These are phyloP conservation scores for Dasyornis broadbenti DNA, from an alignment of 2,113 vertebrate genomes.

Conservation along the genomic window DNA sequence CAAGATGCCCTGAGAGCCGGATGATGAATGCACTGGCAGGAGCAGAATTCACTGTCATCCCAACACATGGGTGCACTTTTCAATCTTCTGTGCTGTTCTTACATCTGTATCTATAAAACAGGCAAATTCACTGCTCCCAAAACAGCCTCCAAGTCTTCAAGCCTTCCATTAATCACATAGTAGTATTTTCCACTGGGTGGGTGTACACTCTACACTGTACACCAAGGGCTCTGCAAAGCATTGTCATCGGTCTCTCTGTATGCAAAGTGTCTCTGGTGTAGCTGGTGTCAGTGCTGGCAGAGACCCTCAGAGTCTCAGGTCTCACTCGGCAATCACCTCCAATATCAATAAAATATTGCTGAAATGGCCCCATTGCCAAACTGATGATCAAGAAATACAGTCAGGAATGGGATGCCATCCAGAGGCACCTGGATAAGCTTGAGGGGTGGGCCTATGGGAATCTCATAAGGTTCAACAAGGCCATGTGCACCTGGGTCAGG, in stretches of 20 bases:
- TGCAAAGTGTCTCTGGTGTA: neutral
- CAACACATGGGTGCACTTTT: neutral
- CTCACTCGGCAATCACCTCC: neutral
- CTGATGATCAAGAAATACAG: neutral
- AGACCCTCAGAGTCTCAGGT: neutral
- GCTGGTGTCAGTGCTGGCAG: neutral
- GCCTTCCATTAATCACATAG: neutral
- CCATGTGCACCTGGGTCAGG: accelerated
- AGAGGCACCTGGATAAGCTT: neutral
- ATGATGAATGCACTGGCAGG: neutral
- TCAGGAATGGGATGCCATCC: neutral
- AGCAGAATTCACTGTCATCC: neutral
- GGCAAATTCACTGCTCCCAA: neutral
- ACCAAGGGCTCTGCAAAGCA: neutral
- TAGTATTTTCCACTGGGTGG: neutral
- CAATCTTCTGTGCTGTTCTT: neutral
- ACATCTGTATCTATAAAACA: neutral
- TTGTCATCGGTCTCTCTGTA: neutral
- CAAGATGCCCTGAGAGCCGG: neutral
- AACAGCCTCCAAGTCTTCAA: neutral
- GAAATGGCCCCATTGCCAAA: neutral
- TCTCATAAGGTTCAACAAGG: neutral
- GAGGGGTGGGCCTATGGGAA: neutral
- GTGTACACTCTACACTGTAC: neutral
- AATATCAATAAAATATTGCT: neutral